Conservation (phyloP, 1,140 invertebrate genomes). For the Pachypeltis micranthus region DNA sequence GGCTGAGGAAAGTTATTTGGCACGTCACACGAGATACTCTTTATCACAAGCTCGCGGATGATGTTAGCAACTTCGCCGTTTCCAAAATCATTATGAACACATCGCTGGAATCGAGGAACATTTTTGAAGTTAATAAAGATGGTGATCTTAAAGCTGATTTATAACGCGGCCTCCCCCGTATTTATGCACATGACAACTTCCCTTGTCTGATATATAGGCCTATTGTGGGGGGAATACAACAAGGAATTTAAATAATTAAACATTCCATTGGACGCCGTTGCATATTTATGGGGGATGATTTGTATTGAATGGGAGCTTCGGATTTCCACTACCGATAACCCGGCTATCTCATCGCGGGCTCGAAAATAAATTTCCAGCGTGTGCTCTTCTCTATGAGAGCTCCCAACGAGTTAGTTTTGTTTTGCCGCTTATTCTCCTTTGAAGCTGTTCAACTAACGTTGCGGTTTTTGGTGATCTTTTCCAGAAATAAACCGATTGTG, state of each 20-base stretch:
- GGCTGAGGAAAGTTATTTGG: too few relatives aligned
- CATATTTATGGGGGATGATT: constrained; percentile 6
- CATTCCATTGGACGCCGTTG: neutral
- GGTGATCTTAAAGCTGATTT: constrained; percentile 5
- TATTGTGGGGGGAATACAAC: constrained; percentile 6
- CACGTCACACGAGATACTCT: too few relatives aligned
- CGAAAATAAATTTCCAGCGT: constrained; percentile 2
- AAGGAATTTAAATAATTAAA: constrained; percentile 9
- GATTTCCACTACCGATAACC: constrained; percentile 3
- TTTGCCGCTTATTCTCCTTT: too few relatives aligned
- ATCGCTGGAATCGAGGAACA: too few relatives aligned
- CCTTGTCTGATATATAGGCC: constrained; percentile 6
- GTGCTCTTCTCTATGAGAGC: neutral
- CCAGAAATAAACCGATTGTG: too few relatives aligned
- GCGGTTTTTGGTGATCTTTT: too few relatives aligned
- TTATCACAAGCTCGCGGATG: too few relatives aligned
- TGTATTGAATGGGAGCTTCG: constrained; percentile 3
- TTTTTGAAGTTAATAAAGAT: too few relatives aligned
- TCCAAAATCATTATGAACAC: too few relatives aligned
- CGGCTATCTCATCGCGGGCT: neutral
- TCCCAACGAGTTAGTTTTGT: too few relatives aligned
- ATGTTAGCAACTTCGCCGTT: too few relatives aligned
- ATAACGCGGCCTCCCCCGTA: neutral
- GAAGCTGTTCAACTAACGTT: too few relatives aligned
- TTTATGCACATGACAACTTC: constrained; percentile 7